Base-by-base conservation (phyloP, 2,888 invertebrate genomes). In the Aporophyla nigra region DNA sequence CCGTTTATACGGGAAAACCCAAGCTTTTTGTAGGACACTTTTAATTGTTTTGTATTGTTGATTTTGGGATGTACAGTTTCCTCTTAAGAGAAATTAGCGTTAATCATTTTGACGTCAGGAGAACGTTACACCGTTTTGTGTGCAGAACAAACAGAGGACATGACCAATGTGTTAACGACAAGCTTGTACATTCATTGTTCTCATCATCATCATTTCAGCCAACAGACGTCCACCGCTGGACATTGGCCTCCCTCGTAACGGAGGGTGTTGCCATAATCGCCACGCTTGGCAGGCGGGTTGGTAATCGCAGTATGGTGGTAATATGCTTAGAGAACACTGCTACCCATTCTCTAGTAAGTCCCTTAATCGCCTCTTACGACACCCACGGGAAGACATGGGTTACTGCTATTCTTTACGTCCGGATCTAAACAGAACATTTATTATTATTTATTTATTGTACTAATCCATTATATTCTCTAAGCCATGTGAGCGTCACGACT, bases 81-180 rank as follows among this genome's bases (percentile, higher is more conserved):
- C 58, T 16, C 63, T 58, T 24, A 24, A 40, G n/a, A 40, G 7
- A 7, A 56, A 71, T 14, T 61, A 40, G 43, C n/a, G 33, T 27
- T 58, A 19, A 78, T 43, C 33, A n/a, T n/a, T 21, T 74, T 71
- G 66, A 84, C 85, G 70, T 84, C 54, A 82, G 40, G 51, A 61
- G 10, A 43, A 27, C 12, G 21, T 40, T 16, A 70, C 43, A 53
- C 59, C 12, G 51, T 59, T 46, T 59, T 75, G 62, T 63, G n/a
- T 56, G 16, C 14, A 63, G 53, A 58, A 59, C 51, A 63, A 74
- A 84, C 33, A 27, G 40, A 66, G 12, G 9, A 33, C 33, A 33
- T 33, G 54, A 24, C 27, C 19, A 67, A 62, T 62, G 19, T 66
- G 54, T 33, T 33, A 62, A 10, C 9, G 16, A 43, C 19, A 70